phyloP scores from a whole-genome alignment of 2,113 vertebrate genomes.

The Notiomystis cincta region DNA sequence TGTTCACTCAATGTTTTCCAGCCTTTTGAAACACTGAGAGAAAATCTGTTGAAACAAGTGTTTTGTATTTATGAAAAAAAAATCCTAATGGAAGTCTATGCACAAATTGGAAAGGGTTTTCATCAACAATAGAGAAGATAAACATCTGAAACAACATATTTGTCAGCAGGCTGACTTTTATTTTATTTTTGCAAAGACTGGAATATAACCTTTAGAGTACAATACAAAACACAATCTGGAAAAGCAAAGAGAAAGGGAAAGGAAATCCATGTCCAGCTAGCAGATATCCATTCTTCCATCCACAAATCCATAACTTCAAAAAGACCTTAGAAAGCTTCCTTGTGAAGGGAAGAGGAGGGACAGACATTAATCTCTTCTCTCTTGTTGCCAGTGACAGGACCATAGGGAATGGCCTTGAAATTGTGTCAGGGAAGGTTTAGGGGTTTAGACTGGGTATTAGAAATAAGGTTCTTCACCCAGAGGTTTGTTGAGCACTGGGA shows the following conservation, averaged over 20 bases:
- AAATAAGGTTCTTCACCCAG: not conserved
- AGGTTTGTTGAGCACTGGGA: not conserved
- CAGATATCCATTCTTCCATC: not conserved
- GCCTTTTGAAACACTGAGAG: not conserved
- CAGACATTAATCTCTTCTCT: not conserved
- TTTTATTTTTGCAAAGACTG: not conserved
- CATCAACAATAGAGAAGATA: not conserved
- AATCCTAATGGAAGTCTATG: not conserved
- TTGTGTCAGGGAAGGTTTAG: not conserved
- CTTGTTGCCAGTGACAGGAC: not conserved
- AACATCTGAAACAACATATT: not conserved
- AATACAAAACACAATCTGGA: not conserved
- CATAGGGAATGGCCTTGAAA: not conserved
- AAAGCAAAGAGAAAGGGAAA: not conserved
- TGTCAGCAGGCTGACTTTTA: not conserved
- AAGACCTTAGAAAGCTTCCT: not conserved
- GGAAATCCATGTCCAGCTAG: not conserved
- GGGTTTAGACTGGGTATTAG: not conserved
- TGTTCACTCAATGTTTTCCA: not conserved
- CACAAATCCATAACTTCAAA: not conserved
- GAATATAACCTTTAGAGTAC: not conserved
- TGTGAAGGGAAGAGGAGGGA: no score
- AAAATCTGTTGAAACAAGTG: not conserved
- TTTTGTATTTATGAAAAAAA: not conserved
- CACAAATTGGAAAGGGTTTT: not conserved